Base-by-base conservation (phyloP, 2,888 invertebrate genomes). In the Penaeus monodon region DNA sequence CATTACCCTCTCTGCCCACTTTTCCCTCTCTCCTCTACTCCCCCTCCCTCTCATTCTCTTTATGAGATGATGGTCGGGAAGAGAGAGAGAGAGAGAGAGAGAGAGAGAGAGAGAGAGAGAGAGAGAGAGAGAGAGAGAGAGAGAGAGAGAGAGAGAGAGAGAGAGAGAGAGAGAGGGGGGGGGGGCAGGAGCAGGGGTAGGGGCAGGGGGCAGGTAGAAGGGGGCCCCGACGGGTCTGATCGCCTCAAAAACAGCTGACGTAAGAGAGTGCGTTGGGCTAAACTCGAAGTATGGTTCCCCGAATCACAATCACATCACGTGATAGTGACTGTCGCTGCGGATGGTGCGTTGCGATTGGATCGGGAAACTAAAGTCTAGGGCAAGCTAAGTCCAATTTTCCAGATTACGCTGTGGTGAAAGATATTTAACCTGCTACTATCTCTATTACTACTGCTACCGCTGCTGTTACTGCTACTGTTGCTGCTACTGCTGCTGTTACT, bases 41-140 rank as follows among this genome's bases (percentile, higher is more conserved):
- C 24, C 29, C 70, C 29, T n/a, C 70, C 70, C 70, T 29, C 29
- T 70, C 70, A 27, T 70, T n/a, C 70, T 70, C 29, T 70, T 70
- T 70, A 57, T 57, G 57, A 57, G 57, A 57, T 57, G 57, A 57
- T 57, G 57, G 10, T 57, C 17, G 57, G 70, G 70, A 70, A 22
- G 70, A 20, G 70, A 29, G 22, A 33, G 70, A 29, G 70, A 33
- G 33, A 22, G 17, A 33, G 70, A 2, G 27, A 14, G 1, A 17
- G 70, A 20, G 33, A 12, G 27, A 14, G 14, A 14, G 33, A 70
- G 70, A 20, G 70, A 14, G 12, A 14, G 70, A 20, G 12, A 17
- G 70, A 20, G 70, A 14, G 12, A 33, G 70, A 20, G 70, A 20
- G 33, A 20, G 14, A 29, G 70, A 2, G 20, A 20, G 70, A 14